Conservation (phyloP, 2,113 vertebrate genomes). For the Cardinalis cardinalis region DNA sequence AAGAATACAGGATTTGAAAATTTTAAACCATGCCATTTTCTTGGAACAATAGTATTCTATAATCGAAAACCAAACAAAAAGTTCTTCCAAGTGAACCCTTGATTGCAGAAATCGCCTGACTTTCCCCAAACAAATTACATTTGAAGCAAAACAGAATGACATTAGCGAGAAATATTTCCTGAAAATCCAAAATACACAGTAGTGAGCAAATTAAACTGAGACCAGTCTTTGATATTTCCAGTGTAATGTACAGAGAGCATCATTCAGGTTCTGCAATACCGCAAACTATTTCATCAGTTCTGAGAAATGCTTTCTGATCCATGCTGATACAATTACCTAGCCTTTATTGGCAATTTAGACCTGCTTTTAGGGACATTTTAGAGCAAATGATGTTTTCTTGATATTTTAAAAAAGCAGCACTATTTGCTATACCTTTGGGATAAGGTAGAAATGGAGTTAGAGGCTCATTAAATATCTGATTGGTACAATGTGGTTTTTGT, state of each 20-base stretch:
- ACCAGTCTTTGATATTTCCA: conserved; percentile 53
- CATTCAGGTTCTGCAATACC: conserved; percentile 65
- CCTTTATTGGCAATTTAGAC: conserved; percentile 86
- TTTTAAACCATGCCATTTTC: background rate
- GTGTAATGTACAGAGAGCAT: conserved; percentile 41
- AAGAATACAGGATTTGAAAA: background rate
- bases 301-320: conserved; percentile 86
- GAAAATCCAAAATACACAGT: conserved; percentile 66
- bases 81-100: conserved; percentile 33
- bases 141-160: conserved; percentile 57
- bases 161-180: conserved; percentile 50
- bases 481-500: conserved; percentile 72
- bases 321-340: conserved; percentile 85
- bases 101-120: conserved; percentile 37
- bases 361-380: conserved; percentile 86
- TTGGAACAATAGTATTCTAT: background rate
- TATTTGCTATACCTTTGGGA: conserved; percentile 83
- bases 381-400: conserved; percentile 85
- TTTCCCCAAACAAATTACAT: conserved; percentile 65
- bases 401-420: conserved; percentile 77
- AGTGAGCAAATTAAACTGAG: conserved; percentile 65
- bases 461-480: conserved; percentile 80
- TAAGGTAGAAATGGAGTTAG: conserved; percentile 81
- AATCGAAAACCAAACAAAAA: background rate
- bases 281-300: conserved; percentile 76